phyloP scores from a whole-genome alignment of 2,113 vertebrate genomes.

The Anhinga anhinga region DNA sequence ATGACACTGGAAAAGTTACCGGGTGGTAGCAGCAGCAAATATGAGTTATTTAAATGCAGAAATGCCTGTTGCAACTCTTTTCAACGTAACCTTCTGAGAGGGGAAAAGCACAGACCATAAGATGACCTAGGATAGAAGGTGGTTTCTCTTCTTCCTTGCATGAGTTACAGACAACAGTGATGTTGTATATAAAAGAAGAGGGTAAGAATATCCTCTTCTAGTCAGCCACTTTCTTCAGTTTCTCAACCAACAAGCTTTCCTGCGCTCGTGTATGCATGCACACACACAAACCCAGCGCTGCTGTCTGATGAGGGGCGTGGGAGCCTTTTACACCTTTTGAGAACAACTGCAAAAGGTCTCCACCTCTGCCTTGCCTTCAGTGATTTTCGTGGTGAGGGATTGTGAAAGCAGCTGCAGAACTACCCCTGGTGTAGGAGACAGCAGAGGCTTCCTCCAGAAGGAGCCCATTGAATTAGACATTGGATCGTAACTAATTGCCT shows the following conservation, averaged over 20 bases:
- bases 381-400: background rate
- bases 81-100: background rate
- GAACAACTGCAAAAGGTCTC: background rate
- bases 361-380: background rate
- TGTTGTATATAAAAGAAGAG: background rate
- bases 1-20: background rate
- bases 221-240: background rate
- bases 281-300: background rate
- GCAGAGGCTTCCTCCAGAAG: background rate
- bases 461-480: background rate
- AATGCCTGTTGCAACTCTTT: background rate
- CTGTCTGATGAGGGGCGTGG: background rate
- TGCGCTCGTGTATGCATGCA: background rate
- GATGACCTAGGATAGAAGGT: background rate
- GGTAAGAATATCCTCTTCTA: background rate
- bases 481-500: background rate
- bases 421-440: background rate
- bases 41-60: background rate
- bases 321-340: background rate
- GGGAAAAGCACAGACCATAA: background rate
- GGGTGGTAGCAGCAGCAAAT: background rate
- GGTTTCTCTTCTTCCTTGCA: background rate
- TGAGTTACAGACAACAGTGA: background rate
- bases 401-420: background rate
- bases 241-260: background rate